Evolutionary conservation across 2,113 vertebrate species (phyloP), one percentile per base, ranked within the genome.

Genomic region (Microtus richardsoni): DNA sequence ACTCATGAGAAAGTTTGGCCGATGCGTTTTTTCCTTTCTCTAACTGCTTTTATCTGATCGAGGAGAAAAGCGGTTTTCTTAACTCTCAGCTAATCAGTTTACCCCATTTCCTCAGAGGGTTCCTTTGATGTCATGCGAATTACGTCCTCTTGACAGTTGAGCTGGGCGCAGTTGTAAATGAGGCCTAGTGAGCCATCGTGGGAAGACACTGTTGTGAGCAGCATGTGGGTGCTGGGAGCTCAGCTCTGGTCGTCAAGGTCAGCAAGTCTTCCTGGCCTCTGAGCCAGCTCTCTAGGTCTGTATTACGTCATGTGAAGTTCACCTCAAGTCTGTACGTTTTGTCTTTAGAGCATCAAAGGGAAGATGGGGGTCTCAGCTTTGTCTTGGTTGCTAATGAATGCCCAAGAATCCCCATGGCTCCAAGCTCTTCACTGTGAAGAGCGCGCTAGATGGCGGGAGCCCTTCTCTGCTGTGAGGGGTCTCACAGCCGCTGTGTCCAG

Each of bases 11-110:
- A 68, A 94, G 47, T 79, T 91, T 84, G 83, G 60, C 60, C 28
- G 77, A 3, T 58, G 16, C 49, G 74, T 92, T 85, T 92, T 85
- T 97, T 88, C 44, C 36, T 91, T 77, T 83, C 73, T 89, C 49
- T 79, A 52, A 89, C 74, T 97, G 91, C 44, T 79, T 96, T 97
- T 91, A 87, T 92, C 44, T 96, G 89, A 89, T 60, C 78, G 62
- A 73, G 80, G 44, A 73, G 60, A 49, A 87, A 26, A 26, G 4
- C 0, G 4, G 47, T 30, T 36, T 10, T n/a, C 62, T n/a, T 28
- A n/a, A 4, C 10, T 54, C 36, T 41, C 79, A 36, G 58, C 14
- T 19, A 12, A 11, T 49, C 41, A 71, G 30, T 75, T 28, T 39
- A 17, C 11, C 7, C 21, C 14, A 2, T 73, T 92, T 60, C 36